Evolutionary conservation across 2,113 vertebrate species (phyloP).

Genomic region (Sitta europaea): DNA sequence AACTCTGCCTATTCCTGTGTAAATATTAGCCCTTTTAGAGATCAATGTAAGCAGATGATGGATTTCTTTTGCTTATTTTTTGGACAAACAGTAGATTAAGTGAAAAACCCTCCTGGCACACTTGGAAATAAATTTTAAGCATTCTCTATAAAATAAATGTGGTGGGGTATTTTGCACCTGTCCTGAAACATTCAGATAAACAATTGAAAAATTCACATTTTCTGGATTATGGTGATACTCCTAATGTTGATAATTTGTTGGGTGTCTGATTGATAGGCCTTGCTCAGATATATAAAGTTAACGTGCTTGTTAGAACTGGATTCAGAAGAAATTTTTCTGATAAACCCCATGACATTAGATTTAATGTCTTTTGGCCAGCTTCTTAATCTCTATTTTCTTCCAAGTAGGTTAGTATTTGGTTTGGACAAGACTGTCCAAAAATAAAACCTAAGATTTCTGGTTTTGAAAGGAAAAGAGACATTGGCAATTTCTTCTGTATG

Average conservation of each 20-base stretch:
- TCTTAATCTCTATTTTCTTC: background rate
- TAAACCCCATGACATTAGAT: background rate
- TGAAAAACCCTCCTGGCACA: background rate
- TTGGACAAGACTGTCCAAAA: background rate
- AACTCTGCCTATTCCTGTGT: background rate
- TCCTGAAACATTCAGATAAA: background rate
- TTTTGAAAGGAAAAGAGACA: background rate
- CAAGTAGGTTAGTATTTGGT: background rate
- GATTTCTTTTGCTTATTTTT: background rate
- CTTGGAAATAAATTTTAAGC: background rate
- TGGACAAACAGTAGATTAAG: background rate
- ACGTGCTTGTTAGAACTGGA: background rate
- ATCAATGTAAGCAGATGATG: background rate
- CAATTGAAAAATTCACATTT: background rate
- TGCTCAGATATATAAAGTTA: background rate
- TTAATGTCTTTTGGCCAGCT: background rate
- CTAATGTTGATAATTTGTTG: background rate
- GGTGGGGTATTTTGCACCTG: rapidly evolving
- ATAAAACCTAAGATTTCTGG: background rate
- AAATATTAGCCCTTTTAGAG: background rate
- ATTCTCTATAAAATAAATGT: background rate
- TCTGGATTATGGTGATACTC: background rate
- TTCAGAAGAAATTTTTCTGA: background rate
- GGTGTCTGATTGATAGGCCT: background rate
- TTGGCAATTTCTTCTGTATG: background rate